phyloP scores from a whole-genome alignment of 2,113 vertebrate species.

The Micronisus gabar region DNA sequence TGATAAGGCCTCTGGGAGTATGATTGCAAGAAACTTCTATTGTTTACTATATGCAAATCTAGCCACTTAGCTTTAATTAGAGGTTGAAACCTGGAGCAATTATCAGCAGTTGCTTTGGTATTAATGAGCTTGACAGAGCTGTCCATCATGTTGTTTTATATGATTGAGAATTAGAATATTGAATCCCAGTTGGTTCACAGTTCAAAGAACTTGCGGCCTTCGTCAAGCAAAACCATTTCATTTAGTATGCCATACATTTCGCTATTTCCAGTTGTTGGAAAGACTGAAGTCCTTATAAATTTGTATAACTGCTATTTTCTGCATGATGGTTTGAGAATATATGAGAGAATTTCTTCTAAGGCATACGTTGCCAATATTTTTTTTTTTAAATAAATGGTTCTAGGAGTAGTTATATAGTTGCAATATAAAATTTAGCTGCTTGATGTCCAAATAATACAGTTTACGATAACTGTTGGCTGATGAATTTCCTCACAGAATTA shows the following conservation, averaged over 20 bases:
- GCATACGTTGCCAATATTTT: not conserved
- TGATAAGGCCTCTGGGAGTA: conserved; percentile 71
- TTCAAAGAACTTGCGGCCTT: conserved; percentile 2
- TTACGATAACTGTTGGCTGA: not conserved
- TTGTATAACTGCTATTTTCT: not conserved
- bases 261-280: not conserved
- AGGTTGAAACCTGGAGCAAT: conserved; percentile 74
- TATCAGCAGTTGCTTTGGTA: conserved; percentile 71
- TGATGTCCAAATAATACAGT: not conserved
- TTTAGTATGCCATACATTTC: not conserved
- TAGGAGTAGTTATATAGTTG: not conserved
- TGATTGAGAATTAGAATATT: conserved; percentile 57
- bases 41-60: conserved; percentile 79
- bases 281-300: not conserved
- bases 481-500: not conserved
- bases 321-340: not conserved
- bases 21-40: conserved; percentile 61
- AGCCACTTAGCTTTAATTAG: conserved; percentile 78
- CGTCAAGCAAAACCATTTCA: not conserved
- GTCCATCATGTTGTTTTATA: conserved; percentile 60
- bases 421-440: not conserved
- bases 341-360: not conserved
- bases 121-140: conserved; percentile 67
- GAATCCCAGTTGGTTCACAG: conserved; percentile 26
- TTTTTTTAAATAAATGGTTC: not conserved